Conservation (phyloP, 2,888 invertebrate species). For the Diachrysia chrysitis region DNA sequence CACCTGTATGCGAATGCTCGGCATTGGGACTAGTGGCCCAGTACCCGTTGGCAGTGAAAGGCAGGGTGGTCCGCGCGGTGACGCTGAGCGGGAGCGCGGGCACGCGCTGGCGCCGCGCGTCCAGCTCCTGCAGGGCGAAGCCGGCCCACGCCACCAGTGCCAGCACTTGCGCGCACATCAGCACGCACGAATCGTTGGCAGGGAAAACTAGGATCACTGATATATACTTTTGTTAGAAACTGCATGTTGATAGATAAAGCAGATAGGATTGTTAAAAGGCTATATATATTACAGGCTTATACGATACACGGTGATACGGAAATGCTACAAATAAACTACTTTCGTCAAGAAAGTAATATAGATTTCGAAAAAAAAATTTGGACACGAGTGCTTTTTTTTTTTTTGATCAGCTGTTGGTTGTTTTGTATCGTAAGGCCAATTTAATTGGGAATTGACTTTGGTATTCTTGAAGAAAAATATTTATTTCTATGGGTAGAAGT, state of each 20-base stretch:
- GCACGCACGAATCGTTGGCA: conserved; percentile 77
- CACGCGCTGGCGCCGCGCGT: conserved; percentile 70
- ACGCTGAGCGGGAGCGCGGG: conserved; percentile 79
- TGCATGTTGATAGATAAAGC: background rate
- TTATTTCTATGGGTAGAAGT: too few species aligned
- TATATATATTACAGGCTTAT: too few species aligned
- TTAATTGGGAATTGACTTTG: too few species aligned
- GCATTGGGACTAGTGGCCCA: conserved; percentile 83
- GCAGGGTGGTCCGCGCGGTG: conserved; percentile 70
- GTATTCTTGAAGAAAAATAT: too few species aligned
- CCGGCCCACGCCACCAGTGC: conserved; percentile 80
- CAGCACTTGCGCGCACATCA: conserved; percentile 77
- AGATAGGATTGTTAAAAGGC: too few species aligned
- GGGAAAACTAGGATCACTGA: conserved; percentile 83
- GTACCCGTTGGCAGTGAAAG: conserved; percentile 76
- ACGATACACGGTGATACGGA: too few species aligned
- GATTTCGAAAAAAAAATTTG: too few species aligned
- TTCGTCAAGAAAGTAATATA: too few species aligned
- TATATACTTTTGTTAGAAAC: conserved; percentile 20
- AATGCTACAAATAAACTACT: too few species aligned
- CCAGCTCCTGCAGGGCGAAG: conserved; percentile 80
- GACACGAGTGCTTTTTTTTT: too few species aligned
- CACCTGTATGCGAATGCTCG: conserved; percentile 81
- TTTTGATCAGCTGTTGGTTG: too few species aligned
- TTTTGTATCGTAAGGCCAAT: too few species aligned